These are phyloP conservation scores for Neolamprologus modestus DNA, from an alignment of 2,113 vertebrate genomes.

Conservation along the genomic window DNA sequence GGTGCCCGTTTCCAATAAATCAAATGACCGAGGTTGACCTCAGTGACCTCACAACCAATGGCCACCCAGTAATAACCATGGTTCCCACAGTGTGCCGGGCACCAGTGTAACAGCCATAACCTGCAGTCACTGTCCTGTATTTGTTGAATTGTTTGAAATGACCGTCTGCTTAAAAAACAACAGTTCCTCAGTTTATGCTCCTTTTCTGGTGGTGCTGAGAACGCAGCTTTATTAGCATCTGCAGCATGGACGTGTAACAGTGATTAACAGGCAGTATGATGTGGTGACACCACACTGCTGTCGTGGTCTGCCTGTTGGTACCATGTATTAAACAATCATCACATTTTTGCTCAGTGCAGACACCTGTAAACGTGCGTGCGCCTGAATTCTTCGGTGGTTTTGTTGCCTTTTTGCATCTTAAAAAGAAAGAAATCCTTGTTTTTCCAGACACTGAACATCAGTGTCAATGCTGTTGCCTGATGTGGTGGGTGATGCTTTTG, in stretches of 20 bases:
- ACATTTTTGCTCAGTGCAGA: rapidly evolving
- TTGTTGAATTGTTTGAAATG: background rate
- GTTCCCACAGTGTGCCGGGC: background rate
- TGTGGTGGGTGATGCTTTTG: background rate
- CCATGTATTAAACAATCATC: background rate
- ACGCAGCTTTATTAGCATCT: rapidly evolving
- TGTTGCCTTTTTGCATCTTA: background rate
- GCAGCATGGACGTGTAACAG: background rate
- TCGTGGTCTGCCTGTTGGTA: background rate
- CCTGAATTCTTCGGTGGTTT: background rate
- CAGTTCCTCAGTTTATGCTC: background rate
- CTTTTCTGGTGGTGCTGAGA: background rate
- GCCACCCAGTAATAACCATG: background rate
- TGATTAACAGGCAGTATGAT: background rate
- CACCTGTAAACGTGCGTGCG: background rate
- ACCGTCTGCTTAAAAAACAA: background rate
- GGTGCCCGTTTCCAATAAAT: background rate
- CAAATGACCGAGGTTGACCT: background rate
- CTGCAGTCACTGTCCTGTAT: background rate
- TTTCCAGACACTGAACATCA: background rate
- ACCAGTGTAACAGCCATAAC: background rate
- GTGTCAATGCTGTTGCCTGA: background rate
- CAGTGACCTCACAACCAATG: background rate
- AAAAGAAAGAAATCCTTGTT: background rate
- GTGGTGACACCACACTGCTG: background rate